Evolutionary conservation across 2,113 vertebrate species (phyloP).

Genomic region (Arvicanthis niloticus): DNA sequence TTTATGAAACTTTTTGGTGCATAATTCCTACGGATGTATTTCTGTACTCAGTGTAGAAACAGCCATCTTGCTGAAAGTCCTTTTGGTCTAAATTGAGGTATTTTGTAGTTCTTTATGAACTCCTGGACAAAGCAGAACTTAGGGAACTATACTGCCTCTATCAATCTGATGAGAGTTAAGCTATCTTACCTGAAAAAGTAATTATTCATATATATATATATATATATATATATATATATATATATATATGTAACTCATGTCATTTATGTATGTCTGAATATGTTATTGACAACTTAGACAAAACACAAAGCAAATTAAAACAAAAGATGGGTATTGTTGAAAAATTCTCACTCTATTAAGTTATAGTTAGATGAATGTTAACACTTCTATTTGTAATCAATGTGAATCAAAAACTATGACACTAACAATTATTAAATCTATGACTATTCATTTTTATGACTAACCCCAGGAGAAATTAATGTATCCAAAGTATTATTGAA

Average conservation of each 20-base stretch:
- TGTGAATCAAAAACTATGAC: not conserved
- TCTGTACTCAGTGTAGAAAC: not conserved
- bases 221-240: not conserved
- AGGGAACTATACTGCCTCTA: rapidly evolving
- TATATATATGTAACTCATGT: not conserved
- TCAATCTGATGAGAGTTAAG: not conserved
- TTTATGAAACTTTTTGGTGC: slow-evolving; percentile 13
- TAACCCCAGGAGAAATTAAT: not conserved
- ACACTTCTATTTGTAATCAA: not conserved
- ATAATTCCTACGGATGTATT: not conserved
- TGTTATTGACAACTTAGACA: not conserved
- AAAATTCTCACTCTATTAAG: not conserved
- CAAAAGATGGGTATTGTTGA: not conserved
- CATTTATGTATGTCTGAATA: not conserved
- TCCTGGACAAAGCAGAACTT: not conserved
- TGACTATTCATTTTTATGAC: not conserved
- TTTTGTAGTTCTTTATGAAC: not conserved
- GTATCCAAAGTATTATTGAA: not conserved
- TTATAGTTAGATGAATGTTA: not conserved
- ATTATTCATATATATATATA: not conserved
- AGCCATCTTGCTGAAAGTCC: not conserved
- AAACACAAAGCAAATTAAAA: not conserved
- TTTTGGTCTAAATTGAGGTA: not conserved
- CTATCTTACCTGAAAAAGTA: not conserved
- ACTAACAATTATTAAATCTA: slow-evolving; percentile 38